Conservation (phyloP, 2,888 invertebrate genomes). For the Augochlorella aurata region DNA sequence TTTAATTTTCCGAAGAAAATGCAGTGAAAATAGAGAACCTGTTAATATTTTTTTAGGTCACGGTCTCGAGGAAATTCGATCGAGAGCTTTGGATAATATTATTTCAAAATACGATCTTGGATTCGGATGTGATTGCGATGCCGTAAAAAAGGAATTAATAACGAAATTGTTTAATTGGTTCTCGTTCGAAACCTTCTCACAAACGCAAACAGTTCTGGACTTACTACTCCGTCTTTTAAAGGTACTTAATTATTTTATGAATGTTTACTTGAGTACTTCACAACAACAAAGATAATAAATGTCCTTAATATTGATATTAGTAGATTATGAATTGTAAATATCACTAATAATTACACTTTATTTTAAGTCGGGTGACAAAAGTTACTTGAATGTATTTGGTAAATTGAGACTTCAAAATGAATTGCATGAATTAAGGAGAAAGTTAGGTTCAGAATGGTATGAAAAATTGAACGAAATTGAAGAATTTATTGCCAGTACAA, state of each 20-base stretch:
- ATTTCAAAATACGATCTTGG: constrained; percentile 86
- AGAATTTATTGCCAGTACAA: constrained; percentile 58
- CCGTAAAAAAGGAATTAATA: constrained; percentile 84
- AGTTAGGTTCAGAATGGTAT: constrained; percentile 66
- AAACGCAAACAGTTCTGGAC: constrained; percentile 84
- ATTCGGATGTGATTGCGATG: constrained; percentile 85
- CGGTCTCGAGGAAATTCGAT: constrained; percentile 84
- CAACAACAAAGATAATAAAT: neutral
- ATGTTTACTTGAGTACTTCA: constrained; percentile 60
- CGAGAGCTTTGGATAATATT: constrained; percentile 83
- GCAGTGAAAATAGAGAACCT: neutral
- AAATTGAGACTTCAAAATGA: constrained; percentile 72
- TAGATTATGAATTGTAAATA: neutral
- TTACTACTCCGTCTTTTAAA: constrained; percentile 84
- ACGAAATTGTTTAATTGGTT: constrained; percentile 86
- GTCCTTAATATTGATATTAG: neutral
- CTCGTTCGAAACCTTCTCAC: constrained; percentile 83
- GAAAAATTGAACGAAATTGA: constrained; percentile 72
- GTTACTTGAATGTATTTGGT: constrained; percentile 71
- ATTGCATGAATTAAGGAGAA: constrained; percentile 66
- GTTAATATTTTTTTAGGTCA: constrained; percentile 81
- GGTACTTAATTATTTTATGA: constrained; percentile 79
- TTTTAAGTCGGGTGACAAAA: constrained; percentile 64
- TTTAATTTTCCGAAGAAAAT: neutral
- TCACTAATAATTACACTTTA: constrained; percentile 19